Base-by-base conservation (phyloP, 2,888 invertebrate species). In the Diadromus collaris region DNA sequence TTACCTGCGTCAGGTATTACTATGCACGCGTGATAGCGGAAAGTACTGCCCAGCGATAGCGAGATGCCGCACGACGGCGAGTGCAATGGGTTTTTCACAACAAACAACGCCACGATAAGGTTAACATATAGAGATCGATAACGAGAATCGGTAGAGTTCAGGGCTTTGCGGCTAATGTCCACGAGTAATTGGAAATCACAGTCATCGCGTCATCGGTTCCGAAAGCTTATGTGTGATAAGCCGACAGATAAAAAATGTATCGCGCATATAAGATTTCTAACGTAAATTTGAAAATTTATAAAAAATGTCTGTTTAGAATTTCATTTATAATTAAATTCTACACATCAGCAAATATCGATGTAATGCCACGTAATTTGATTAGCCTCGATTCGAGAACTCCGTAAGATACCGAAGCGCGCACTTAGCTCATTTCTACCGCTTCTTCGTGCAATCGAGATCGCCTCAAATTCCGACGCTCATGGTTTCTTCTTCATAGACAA, bases 281-380 rank as follows among this genome's bases (percentile, higher is more conserved):
- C 1, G 51, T 24, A 13, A 9, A 51, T 24, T 51, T 24, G 2
- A 5, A 21, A 13, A 51, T 3, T 10, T 10, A 24, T 24, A 9
- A 9, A 24, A 24, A 51, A 24, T 13, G 10, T 51, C 5, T 2
- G 10, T 51, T 24, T 1, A 16, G 41, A 2, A 44, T 24, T 51
- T 21, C 21, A 21, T 21, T 51, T 24, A 9, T 24, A 13, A 13
- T 24, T 51, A 13, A 51, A 13, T 51, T 16, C 34, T 67, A 51
- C 51, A 67, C 13, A 67, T 38, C 24, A n/a, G 21, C 16, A 13
- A 13, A 24, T 24, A 16, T 16, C 24, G 16, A 21, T 38, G 6
- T 54, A 51, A 54, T 67, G 34, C 34, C 27, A 38, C n/a, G 56
- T 16, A 41, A 41, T 41, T 68, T 54, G 13, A 51, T 65, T 51